Evolutionary conservation across 2,797 vertebrate species (phyloP).

Genomic region (Dipus sagitta): DNA sequence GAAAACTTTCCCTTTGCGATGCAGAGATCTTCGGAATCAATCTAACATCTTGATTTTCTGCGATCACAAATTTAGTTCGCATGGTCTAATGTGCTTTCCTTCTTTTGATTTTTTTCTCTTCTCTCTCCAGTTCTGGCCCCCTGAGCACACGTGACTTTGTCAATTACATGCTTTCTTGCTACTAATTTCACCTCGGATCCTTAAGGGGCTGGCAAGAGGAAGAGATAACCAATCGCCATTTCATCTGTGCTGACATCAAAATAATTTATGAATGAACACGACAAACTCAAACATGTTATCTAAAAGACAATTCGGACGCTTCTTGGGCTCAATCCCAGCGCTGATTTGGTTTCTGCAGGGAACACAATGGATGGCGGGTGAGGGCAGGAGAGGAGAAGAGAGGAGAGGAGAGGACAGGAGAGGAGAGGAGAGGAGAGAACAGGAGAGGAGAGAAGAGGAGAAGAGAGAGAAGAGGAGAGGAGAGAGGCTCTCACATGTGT

Average conservation of each 20-base stretch:
- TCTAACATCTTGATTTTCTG: constrained; percentile 96
- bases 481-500: not conserved
- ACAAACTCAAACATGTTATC: constrained; percentile 83
- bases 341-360: constrained; percentile 73
- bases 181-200: constrained; percentile 91
- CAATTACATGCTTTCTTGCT: constrained; percentile 97
- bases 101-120: constrained; percentile 92
- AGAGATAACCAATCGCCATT: constrained; percentile 91
- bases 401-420: no score
- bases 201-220: constrained; percentile 88
- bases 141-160: constrained; percentile 96
- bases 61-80: constrained; percentile 96
- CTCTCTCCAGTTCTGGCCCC: constrained; percentile 91
- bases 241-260: constrained; percentile 87
- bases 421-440: no score
- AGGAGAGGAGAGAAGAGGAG: no score
- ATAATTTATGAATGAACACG: constrained; percentile 91
- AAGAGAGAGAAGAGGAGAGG: no score
- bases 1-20: constrained; percentile 95
- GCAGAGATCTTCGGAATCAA: constrained; percentile 94
- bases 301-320: constrained; percentile 84
- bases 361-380: constrained; percentile 71
- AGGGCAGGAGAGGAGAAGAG: no score
- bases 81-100: constrained; percentile 97
- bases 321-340: constrained; percentile 85